phyloP scores from a whole-genome alignment of 2,797 vertebrate species.

The Aplochiton taeniatus region DNA sequence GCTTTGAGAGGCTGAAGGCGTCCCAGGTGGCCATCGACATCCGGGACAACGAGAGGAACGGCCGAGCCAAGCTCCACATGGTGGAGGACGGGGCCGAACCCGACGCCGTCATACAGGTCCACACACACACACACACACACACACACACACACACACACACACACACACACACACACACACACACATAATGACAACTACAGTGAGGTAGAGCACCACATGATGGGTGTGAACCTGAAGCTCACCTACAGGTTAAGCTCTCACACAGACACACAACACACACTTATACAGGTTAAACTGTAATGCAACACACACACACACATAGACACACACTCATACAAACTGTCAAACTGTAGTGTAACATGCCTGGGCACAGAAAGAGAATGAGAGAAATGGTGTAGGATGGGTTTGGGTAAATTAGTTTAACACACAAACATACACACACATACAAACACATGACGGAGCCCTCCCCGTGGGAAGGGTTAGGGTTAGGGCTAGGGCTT shows the following conservation, averaged over 20 bases:
- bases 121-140: constrained; percentile 18
- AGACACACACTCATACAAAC: background rate
- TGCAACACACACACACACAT: background rate
- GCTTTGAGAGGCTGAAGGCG: constrained; percentile 84
- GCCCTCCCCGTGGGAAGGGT: constrained; percentile 46
- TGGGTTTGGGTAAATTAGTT: too few species aligned
- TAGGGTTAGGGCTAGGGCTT: too few species aligned
- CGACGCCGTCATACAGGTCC: constrained; percentile 77
- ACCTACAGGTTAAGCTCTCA: background rate
- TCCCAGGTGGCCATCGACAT: constrained; percentile 80
- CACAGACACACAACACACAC: background rate
- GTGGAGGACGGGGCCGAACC: constrained; percentile 82
- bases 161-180: constrained; percentile 6
- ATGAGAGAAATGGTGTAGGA: too few species aligned
- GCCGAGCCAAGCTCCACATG: constrained; percentile 80
- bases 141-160: background rate
- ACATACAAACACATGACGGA: background rate
- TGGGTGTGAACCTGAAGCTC: too few species aligned
- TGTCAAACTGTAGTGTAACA: too few species aligned
- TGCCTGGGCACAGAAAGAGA: too few species aligned
- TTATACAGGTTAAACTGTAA: background rate
- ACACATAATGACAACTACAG: background rate
- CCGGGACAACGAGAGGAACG: constrained; percentile 83
- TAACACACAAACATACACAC: background rate
- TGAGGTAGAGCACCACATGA: too few species aligned